Percentiles rank a stretch among this genome's conserved stretches.
Conservation (phyloP, 2,797 vertebrate genomes). For the Champsocephalus gunnari region DNA sequence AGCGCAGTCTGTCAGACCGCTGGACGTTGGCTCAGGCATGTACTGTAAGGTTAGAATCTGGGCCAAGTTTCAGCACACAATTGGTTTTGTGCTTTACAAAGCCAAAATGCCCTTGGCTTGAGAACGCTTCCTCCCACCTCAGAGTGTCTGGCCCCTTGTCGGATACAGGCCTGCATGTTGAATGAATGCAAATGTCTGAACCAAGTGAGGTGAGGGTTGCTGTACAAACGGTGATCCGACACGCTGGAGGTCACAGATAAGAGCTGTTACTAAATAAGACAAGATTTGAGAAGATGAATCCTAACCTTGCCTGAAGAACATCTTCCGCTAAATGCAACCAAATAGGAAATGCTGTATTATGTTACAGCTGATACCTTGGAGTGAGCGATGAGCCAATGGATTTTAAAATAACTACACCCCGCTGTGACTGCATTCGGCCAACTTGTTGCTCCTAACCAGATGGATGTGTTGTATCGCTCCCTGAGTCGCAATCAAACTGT, state of each 20-base stretch:
- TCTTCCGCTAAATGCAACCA: not conserved
- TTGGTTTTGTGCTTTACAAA: conserved; percentile 15
- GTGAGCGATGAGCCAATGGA: conserved; percentile 8
- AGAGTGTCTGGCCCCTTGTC: conserved; percentile 18
- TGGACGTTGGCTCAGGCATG: not conserved
- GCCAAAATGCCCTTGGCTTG: conserved; percentile 37
- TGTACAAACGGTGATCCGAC: not conserved
- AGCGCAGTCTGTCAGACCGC: not conserved
- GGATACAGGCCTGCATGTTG: conserved; percentile 13
- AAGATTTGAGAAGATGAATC: conserved; percentile 15
- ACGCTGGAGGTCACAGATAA: not conserved
- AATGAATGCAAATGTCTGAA: conserved; percentile 41
- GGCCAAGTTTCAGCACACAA: conserved; percentile 5
- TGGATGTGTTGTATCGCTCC: conserved; percentile 32
- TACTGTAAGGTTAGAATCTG: conserved; percentile 8
- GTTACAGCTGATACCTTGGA: conserved; percentile 14
- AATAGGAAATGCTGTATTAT: conserved; percentile 12
- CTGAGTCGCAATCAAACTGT: conserved; percentile 27
- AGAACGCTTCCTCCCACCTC: conserved; percentile 27
- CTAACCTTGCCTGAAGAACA: not conserved
- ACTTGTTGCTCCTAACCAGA: conserved; percentile 40
- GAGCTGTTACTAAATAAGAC: not conserved
- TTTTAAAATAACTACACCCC: conserved; percentile 24
- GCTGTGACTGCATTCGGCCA: conserved; percentile 34
- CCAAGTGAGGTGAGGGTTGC: conserved; percentile 6